Base-by-base conservation (phyloP, 2,888 invertebrate genomes). In the Epinotia demarniana region DNA sequence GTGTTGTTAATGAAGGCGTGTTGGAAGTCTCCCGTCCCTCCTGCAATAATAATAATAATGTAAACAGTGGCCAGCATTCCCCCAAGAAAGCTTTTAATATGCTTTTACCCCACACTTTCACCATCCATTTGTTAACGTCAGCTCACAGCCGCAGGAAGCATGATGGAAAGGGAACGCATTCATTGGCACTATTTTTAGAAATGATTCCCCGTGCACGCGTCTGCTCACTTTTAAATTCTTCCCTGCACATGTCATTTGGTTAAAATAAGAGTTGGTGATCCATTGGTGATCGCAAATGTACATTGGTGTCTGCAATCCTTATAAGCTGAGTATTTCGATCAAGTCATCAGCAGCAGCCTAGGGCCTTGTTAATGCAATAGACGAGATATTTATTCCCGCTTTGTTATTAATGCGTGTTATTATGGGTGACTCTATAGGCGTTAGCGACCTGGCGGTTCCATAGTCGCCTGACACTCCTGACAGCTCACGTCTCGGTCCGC, bases 11-110 rank as follows among this genome's bases (percentile, higher is more conserved):
- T 49, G 33, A 61, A 61, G 73, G 57, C 57, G 57, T 43, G 68
- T 63, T 60, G 43, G 55, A 46, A 43, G 33, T 64, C 33, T 64
- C 53, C 60, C 70, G 53, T 71, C 39, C 64, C 70, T 8, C 60
- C 55, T 61, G 73, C 74, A 73, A 78, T 79, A n/a, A n/a, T n/a
- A n/a, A n/a, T n/a, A n/a, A n/a, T n/a, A 81, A 80, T 77, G 80
- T 82, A 84, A 83, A 83, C 80, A 82, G 71, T 77, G 76, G 73
- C 71, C 76, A 77, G 68, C 63, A 58, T 79, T 77, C 76, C 78
- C 78, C 73, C 74, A 72, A 76, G 69, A 78, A 79, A 79, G 78
- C 80, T 80, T 80, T 80, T 79, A 23, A 23, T 23, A 79, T 77
- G 78, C 80, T 80, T 80, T 79, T 73, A 74, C 74, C 71, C 70